Evolutionary conservation across 2,888 invertebrate species (phyloP), one percentile per base, ranked within the genome.

Genomic region (Branchipolynoe longqiensis): DNA sequence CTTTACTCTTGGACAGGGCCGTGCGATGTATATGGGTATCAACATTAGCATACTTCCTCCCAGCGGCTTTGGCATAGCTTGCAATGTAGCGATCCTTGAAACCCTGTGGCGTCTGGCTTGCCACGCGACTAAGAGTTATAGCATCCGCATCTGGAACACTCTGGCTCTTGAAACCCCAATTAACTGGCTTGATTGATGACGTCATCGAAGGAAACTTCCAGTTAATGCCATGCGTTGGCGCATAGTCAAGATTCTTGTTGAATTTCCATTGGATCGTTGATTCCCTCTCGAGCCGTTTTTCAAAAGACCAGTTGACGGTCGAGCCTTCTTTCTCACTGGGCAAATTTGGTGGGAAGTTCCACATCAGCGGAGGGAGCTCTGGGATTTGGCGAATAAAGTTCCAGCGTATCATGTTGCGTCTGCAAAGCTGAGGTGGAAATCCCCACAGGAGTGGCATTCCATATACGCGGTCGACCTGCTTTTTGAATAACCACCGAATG

Each of bases 401-500:
- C 78, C 78, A 78, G 1, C 78, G 78, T 18, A 78, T 25, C 12
- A 18, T 54, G 78, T 33, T 78, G 25, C 78, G 41, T 8, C 54
- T 12, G 31, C 54, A 25, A 18, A 78, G 78, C 78, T 48, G 78
- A 12, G 78, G 78, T 31, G 78, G 78, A 48, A 78, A 78, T 22
- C 78, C 78, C 78, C 78, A 78, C 14, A 78, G 41, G 22, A 78
- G 28, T 12, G 78, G 78, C 78, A 78, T 48, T 1, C 78, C 78
- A 48, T 78, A 78, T 14, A 78, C 78, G 8, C 48, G 28, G n/a
- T 78, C 78, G 2, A 78, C 78, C 78, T 78, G 78, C 78, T 78
- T 78, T 48, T 78, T 78, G 78, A 78, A 78, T 31, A 78, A 22
- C 78, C 78, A 78, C 8, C 48, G 22, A 14, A 78, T 78, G 0